Evolutionary conservation across 2,113 vertebrate species (phyloP), one percentile per base, ranked within the genome.

Genomic region (Anthoscopus minutus): DNA sequence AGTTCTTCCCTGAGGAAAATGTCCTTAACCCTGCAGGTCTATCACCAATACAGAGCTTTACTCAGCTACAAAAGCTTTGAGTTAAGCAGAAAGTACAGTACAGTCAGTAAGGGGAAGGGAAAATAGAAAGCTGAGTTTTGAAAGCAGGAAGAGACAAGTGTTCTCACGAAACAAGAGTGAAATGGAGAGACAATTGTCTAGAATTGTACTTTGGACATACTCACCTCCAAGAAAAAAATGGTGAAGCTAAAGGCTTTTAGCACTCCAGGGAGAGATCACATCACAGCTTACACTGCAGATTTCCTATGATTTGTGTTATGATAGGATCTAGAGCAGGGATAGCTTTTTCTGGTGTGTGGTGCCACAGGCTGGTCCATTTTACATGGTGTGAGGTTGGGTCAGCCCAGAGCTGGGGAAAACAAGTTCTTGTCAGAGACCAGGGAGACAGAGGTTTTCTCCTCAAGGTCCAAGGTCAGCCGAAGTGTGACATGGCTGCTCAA

Each of bases 41-140:
- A 33, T 69, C 50, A 72, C 42, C 4, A 15, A 37, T 53, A 57
- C 37, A 84, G 42, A 78, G 72, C 45, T 92, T 77, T 73, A 61
- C 73, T 81, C 35, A 87, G 70, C 80, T 95, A 53, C 65, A 57
- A 86, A 95, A 86, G 60, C 47, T 93, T 96, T 93, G 64, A 83
- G 58, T 88, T 88, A 83, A 71, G 40, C 71, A 86, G 87, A 88
- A 90, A 84, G 51, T 56, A 30, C 60, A 38, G 17, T 66, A n/a
- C 50, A 81, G 67, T 67, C 42, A 74, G 40, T 80, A 95, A 95
- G 56, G 73, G 64, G 81, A 90, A 89, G 31, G 40, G 38, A 89
- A 96, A 96, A 93, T 30, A 88, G 78, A 88, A 88, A 93, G 30
- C 54, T 70, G 81, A 60, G 71, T 81, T 92, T 56, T 78, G 72